Conservation (phyloP, 2,797 vertebrate genomes). For the Aythya fuligula region DNA sequence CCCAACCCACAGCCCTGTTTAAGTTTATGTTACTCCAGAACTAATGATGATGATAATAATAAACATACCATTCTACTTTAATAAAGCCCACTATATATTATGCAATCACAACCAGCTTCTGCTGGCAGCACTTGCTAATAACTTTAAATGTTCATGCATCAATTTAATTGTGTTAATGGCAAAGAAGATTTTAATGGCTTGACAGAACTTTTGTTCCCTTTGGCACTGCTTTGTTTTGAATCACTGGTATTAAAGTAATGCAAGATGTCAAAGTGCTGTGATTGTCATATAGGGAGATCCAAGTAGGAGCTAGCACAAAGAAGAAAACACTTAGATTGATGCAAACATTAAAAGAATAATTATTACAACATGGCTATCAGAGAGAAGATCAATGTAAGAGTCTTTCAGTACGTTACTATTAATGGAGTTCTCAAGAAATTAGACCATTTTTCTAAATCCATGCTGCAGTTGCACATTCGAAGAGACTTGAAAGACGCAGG, state of each 20-base stretch:
- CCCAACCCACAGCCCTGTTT: conserved; percentile 16
- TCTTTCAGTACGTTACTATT: conserved; percentile 47
- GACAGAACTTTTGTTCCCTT: conserved; percentile 72
- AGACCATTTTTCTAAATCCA: conserved; percentile 61
- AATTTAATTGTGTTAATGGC: conserved; percentile 67
- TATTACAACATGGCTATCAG: conserved; percentile 55
- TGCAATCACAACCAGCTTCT: conserved; percentile 54
- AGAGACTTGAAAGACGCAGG: conserved; percentile 30
- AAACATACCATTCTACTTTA: conserved; percentile 58
- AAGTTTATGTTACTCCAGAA: conserved; percentile 45
- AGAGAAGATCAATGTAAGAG: conserved; percentile 40
- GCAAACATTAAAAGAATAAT: conserved; percentile 72
- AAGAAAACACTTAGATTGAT: conserved; percentile 73
- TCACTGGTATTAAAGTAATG: conserved; percentile 70
- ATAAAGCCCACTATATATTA: conserved; percentile 56
- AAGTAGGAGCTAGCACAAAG: conserved; percentile 61
- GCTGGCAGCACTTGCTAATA: conserved; percentile 61
- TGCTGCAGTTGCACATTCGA: conserved; percentile 7
- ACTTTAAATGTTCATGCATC: conserved; percentile 59
- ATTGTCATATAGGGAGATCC: conserved; percentile 68
- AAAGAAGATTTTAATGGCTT: conserved; percentile 58
- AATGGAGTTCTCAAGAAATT: conserved; percentile 55
- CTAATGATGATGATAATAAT: conserved; percentile 58
- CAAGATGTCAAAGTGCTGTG: conserved; percentile 70
- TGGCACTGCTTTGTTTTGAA: conserved; percentile 71